Evolutionary conservation across 2,888 invertebrate species (phyloP).

Genomic region (Notodonta ziczac): DNA sequence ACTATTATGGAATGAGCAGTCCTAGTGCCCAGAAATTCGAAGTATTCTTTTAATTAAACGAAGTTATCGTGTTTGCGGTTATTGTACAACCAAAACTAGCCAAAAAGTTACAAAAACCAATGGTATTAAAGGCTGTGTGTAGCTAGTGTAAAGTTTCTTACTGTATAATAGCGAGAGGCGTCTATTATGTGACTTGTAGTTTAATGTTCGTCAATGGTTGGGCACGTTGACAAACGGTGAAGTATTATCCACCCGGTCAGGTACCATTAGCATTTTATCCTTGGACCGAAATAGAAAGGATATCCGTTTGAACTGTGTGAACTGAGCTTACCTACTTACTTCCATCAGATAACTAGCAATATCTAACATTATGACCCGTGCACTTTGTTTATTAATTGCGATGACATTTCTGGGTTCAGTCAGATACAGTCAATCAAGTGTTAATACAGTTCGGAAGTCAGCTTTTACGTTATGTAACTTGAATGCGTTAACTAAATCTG

Average conservation of each 20-base stretch:
- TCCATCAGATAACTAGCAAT: conserved; percentile 2
- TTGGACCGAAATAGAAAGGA: conserved; percentile 80
- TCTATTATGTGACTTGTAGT: conserved; percentile 31
- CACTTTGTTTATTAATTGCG: conserved; percentile 1
- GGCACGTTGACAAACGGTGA: conserved; percentile 60
- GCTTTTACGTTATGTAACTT: not conserved
- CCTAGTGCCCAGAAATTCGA: too few relatives aligned
- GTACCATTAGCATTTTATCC: conserved; percentile 71
- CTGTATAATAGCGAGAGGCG: conserved; percentile 11
- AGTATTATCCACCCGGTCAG: conserved; percentile 59
- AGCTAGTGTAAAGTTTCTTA: too few relatives aligned
- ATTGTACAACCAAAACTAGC: too few relatives aligned
- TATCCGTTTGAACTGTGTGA: conserved; percentile 74
- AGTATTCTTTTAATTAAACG: too few relatives aligned
- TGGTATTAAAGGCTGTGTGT: too few relatives aligned
- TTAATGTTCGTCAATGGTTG: conserved; percentile 40
- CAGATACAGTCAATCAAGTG: conserved; percentile 4
- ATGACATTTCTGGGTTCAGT: conserved; percentile 1
- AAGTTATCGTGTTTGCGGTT: too few relatives aligned
- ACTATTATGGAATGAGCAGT: too few relatives aligned
- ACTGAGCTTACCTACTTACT: conserved; percentile 29
- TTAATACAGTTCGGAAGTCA: not conserved
- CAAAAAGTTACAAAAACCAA: too few relatives aligned
- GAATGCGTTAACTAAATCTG: not conserved
- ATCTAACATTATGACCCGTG: not conserved